Evolutionary conservation across 2,888 invertebrate genomes (phyloP), one percentile per base, ranked within the genome.

Genomic region (Andrena chrysosceles): DNA sequence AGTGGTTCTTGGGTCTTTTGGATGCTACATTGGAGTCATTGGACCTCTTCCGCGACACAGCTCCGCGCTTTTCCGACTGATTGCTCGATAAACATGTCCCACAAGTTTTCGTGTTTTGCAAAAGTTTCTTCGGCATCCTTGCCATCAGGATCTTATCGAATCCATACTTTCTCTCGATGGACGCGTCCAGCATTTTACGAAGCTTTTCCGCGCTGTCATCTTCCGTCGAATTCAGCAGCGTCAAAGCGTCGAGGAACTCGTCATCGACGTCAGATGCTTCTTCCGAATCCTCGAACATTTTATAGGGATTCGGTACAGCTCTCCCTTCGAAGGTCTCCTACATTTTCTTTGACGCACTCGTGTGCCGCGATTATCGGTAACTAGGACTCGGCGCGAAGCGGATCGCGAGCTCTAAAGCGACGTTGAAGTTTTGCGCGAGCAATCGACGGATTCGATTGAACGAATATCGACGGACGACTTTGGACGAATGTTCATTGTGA

Each of bases 221-320:
- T 13, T 91, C 91, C 8, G 87, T 82, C 26, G 92, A 92, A 71
- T 87, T 90, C 33, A 92, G 75, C 42, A 92, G 74, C 0, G 77
- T 84, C 48, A 92, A 72, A 2, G 92, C 92, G 60, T 71, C 80
- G 42, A 77, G 77, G 60, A 92, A 92, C 66, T 90, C 88, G 31
- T 88, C 86, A 33, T 91, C 86, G 10, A 80, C 62, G 52, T 85
- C 89, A 2, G 74, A 73, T 5, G 62, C 56, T 3, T 83, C 79
- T 4, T 85, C 84, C 35, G 60, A 23, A 54, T 90, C 87, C 49
- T 77, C 69, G 80, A 85, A 82, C 90, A 91, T 90, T 33, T 20
- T 52, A 26, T 6, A 29, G 20, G 31, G 13, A n/a, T 35, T 10
- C 1, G 2, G 10, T 2, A 16, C 2, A 20, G 29, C 13, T 62